These are phyloP conservation scores for Bombyx huttoni DNA, from an alignment of 2,888 invertebrate genomes.

Conservation along the genomic window DNA sequence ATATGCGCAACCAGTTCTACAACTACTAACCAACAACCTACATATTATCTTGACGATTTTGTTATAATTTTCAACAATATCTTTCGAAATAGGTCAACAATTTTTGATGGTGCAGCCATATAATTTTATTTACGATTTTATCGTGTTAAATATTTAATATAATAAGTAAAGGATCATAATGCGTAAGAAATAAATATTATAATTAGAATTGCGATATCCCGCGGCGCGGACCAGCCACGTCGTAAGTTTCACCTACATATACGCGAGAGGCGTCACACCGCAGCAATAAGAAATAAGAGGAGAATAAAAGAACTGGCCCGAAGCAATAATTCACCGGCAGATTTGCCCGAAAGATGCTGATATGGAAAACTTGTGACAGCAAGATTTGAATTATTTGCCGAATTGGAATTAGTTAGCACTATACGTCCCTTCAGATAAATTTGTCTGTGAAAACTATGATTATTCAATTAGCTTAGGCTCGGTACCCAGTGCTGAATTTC, in stretches of 20 bases:
- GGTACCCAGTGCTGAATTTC: no score
- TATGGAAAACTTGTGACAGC: conserved; percentile 23
- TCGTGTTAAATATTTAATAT: not conserved
- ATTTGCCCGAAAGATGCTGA: conserved; percentile 43
- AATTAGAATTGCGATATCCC: conserved; percentile 41
- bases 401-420: conserved; percentile 7
- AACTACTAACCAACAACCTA: conserved; percentile 27
- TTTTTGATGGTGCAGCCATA: no score
- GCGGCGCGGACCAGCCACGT: conserved; percentile 22
- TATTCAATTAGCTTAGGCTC: no score
- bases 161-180: conserved; percentile 2
- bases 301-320: conserved; percentile 32
- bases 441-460: no score
- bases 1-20: conserved; percentile 31
- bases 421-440: not conserved
- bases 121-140: no score
- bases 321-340: conserved; percentile 37
- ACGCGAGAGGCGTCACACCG: conserved; percentile 30
- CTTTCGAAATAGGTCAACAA: no score
- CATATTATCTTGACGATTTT: not conserved
- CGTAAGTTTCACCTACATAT: conserved; percentile 36
- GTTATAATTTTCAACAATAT: not conserved
- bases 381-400: conserved; percentile 14
- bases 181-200: conserved; percentile 25
- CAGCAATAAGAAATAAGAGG: conserved; percentile 38